Percentiles rank a stretch among this genome's conserved stretches.
phyloP scores from a whole-genome alignment of 2,797 vertebrate species.

The Hyperoplus lanceolatus region DNA sequence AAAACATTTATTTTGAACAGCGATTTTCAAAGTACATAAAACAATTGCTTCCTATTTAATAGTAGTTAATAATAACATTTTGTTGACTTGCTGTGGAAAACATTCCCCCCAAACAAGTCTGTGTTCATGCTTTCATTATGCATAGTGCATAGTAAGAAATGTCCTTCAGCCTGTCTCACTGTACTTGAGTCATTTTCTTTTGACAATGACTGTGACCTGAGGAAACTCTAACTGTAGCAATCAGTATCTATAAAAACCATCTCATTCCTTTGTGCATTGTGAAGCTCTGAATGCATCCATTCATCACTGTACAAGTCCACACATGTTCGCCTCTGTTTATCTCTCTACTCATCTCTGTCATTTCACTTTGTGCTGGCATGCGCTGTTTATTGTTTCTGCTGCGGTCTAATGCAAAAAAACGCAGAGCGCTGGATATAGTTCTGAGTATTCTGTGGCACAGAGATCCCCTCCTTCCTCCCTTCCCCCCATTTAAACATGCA shows the following conservation, averaged over 20 bases:
- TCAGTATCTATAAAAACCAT: background rate
- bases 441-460: background rate
- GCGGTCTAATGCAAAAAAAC: background rate
- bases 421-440: background rate
- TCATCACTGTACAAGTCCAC: constrained; percentile 4
- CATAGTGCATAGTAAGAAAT: background rate
- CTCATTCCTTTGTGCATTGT: background rate
- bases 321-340: background rate
- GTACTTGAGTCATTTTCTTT: background rate
- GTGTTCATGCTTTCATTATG: background rate
- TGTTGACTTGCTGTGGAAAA: background rate
- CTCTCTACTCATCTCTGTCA: constrained; percentile 28
- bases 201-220: background rate
- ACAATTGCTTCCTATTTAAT: background rate
- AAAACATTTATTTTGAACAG: too few species aligned
- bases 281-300: constrained; percentile 10
- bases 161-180: background rate
- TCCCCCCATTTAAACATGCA: background rate
- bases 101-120: background rate
- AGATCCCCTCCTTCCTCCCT: background rate
- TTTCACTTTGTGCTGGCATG: constrained; percentile 12
- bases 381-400: background rate
- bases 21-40: too few species aligned
- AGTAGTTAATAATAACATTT: background rate
- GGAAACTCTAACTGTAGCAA: background rate